Evolutionary conservation across 2,888 invertebrate genomes (phyloP).

Genomic region (Eubasilissa splendida): DNA sequence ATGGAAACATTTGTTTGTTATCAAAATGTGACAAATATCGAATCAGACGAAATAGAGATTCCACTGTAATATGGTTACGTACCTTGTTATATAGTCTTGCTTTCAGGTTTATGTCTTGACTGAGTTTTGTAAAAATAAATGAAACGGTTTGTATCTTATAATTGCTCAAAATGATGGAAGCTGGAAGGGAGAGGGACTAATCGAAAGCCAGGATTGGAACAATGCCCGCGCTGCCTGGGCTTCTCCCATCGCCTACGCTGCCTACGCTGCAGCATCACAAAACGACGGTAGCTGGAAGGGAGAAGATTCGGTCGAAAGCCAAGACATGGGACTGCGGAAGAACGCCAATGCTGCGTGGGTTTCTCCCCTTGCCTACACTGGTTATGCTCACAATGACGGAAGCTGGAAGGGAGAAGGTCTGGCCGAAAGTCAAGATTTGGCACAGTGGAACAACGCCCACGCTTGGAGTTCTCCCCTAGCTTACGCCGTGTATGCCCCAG

Average conservation of each 20-base stretch:
- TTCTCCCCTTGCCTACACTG: neutral
- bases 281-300: neutral
- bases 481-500: constrained; percentile 15
- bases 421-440: constrained; percentile 62
- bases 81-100: too few relatives aligned
- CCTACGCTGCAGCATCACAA: neutral
- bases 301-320: neutral
- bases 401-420: constrained; percentile 74
- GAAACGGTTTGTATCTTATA: too few relatives aligned
- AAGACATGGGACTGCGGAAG: constrained; percentile 22
- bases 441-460: neutral
- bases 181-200: constrained; percentile 47
- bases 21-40: too few relatives aligned
- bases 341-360: constrained; percentile 15
- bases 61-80: too few relatives aligned
- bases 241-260: constrained; percentile 5
- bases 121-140: too few relatives aligned
- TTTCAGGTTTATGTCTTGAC: too few relatives aligned
- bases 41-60: too few relatives aligned
- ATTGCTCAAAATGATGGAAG: constrained; percentile 27
- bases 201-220: constrained; percentile 39
- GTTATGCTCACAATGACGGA: neutral
- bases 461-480: constrained; percentile 20
- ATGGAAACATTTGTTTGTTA: too few relatives aligned
- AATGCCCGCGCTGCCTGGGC: constrained; percentile 12